Percentiles rank a stretch among this genome's conserved stretches.
Conservation (phyloP, 2,113 vertebrate species). For the Rhabdornis inornatus region DNA sequence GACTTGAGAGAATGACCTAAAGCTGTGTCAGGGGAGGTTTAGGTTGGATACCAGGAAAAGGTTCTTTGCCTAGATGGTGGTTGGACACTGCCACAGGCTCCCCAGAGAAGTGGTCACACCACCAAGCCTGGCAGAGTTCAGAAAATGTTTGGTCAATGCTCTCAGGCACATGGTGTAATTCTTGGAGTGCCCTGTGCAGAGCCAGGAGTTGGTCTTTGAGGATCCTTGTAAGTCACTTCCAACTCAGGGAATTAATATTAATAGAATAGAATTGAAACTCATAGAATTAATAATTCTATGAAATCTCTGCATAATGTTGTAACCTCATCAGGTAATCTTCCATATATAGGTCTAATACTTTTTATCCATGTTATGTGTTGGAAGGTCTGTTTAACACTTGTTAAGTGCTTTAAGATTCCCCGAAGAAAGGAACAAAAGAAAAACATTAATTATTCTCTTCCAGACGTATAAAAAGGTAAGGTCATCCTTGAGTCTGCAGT, state of each 20-base stretch:
- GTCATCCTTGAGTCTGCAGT: not conserved
- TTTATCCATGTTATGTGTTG: not conserved
- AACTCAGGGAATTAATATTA: not conserved
- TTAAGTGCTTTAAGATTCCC: not conserved
- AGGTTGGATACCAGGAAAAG: not conserved
- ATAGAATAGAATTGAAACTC: too few species aligned
- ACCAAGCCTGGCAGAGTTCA: not conserved
- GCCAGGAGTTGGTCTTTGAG: not conserved
- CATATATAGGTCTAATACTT: not conserved
- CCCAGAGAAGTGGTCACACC: not conserved
- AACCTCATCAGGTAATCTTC: not conserved
- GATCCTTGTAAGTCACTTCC: not conserved
- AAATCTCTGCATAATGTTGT: not conserved
- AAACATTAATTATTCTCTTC: not conserved
- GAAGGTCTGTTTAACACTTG: not conserved
- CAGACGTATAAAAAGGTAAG: not conserved
- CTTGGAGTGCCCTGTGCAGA: not conserved
- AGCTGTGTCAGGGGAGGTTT: not conserved
- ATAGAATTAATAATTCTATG: not conserved
- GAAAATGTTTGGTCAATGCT: not conserved
- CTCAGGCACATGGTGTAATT: not conserved
- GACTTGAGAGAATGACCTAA: rapidly evolving
- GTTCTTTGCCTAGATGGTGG: not conserved
- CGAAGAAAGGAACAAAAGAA: not conserved
- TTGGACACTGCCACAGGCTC: not conserved